Evolutionary conservation across 2,888 invertebrate genomes (phyloP), one percentile per base, ranked within the genome.

Genomic region (Philereme vetulata): DNA sequence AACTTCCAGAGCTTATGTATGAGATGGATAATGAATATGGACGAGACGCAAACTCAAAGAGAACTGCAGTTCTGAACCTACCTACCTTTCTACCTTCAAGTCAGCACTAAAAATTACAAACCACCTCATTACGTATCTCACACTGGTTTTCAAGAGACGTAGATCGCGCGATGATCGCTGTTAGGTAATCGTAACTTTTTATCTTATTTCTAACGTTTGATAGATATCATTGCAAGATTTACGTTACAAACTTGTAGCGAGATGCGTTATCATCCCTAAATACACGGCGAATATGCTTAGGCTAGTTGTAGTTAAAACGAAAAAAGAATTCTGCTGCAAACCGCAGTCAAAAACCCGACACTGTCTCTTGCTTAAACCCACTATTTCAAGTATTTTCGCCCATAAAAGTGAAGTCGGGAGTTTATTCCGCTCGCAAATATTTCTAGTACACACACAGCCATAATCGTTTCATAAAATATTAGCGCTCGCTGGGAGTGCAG

Each of bases 381-480:
- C 47, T 53, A 53, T 62, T 62, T 57, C 51, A 54, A 57, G 62
- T 57, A 57, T 57, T 56, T 56, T 44, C 9, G 45, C 33, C 57
- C 55, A 58, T 62, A 58, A 58, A 62, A 60, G 60, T 57, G 42
- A 34, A 51, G 42, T 45, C 48, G 48, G 47, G 34, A 62, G 58
- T 66, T 64, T 64, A 64, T 68, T 57, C 49, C 21, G 60, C 43
- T 58, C 64, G 57, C 64, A 64, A 68, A 63, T 62, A 66, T 60
- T 62, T 51, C 62, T 57, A 58, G 59, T 56, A 62, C 67, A 61
- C 56, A 53, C 51, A 54, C 36, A 60, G 45, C 66, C 52, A 66
- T 70, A 70, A 68, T 67, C 64, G 70, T 64, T 62, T 60, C 68
- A 68, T 70, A 68, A 70, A 70, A 68, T 70, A 70, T 68, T 70